phyloP scores from a whole-genome alignment of 2,113 vertebrate species.

The Hucho hucho region DNA sequence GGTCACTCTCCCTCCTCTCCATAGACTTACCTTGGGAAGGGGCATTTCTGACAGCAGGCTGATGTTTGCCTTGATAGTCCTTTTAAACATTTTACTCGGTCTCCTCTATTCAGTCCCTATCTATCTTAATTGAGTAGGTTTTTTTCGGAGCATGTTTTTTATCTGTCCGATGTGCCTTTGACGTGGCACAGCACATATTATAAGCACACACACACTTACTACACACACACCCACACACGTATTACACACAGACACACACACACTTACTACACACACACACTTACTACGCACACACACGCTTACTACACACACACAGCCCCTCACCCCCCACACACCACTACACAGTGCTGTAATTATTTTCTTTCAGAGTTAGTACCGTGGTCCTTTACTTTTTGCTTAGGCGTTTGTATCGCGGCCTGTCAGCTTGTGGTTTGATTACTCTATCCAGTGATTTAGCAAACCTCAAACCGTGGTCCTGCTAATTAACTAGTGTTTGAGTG shows the following conservation, averaged over 20 bases:
- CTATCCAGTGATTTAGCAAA: conserved; percentile 64
- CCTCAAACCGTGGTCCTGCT: conserved; percentile 63
- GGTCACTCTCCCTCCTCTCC: background rate
- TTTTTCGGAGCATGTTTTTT: background rate
- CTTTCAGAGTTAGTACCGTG: background rate
- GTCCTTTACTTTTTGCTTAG: background rate
- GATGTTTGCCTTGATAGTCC: background rate
- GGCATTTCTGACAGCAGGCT: background rate
- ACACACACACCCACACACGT: background rate
- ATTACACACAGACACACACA: too few relatives aligned
- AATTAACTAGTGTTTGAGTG: conserved; percentile 68
- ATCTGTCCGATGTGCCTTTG: background rate
- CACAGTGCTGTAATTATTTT: background rate
- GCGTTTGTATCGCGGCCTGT: conserved; percentile 45
- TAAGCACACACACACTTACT: background rate
- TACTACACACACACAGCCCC: too few relatives aligned
- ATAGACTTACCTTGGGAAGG: background rate
- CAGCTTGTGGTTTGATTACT: conserved; percentile 67
- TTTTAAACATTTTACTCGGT: background rate
- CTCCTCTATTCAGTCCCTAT: background rate
- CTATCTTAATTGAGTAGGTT: background rate
- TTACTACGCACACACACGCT: too few relatives aligned
- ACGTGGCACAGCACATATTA: background rate
- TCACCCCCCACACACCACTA: background rate
- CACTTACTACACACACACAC: too few relatives aligned